Conservation (phyloP, 2,113 vertebrate genomes). For the Apeltes quadracus region DNA sequence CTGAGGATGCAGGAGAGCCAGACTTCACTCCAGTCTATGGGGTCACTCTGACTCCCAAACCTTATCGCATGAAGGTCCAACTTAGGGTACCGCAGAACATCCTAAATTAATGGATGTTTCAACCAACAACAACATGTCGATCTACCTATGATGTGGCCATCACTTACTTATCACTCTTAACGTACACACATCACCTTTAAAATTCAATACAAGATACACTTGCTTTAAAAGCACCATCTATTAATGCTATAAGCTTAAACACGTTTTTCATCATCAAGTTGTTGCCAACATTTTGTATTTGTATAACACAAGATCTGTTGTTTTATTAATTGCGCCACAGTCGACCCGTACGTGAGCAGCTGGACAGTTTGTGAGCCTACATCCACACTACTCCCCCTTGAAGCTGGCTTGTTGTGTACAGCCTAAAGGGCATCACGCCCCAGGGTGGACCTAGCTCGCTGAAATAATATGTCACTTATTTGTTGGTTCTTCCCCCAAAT, state of each 20-base stretch:
- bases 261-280: neutral
- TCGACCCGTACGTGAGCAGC: no score
- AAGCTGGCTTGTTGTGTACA: no score
- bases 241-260: neutral
- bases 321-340: no score
- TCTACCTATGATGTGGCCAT: neutral
- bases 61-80: conserved; percentile 53
- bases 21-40: conserved; percentile 54
- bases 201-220: neutral
- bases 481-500: neutral
- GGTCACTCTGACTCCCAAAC: conserved; percentile 52
- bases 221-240: neutral
- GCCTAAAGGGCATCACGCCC: no score
- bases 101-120: neutral
- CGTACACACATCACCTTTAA: neutral
- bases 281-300: neutral
- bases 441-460: no score
- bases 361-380: no score
- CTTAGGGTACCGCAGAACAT: conserved; percentile 5
- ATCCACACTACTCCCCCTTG: no score
- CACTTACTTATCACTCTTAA: neutral
- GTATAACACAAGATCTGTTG: neutral
- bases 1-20: conserved; percentile 52
- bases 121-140: neutral
- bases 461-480: no score